These are phyloP conservation scores for Plebejus melissa DNA, from an alignment of 2,888 invertebrate genomes.

Conservation along the genomic window DNA sequence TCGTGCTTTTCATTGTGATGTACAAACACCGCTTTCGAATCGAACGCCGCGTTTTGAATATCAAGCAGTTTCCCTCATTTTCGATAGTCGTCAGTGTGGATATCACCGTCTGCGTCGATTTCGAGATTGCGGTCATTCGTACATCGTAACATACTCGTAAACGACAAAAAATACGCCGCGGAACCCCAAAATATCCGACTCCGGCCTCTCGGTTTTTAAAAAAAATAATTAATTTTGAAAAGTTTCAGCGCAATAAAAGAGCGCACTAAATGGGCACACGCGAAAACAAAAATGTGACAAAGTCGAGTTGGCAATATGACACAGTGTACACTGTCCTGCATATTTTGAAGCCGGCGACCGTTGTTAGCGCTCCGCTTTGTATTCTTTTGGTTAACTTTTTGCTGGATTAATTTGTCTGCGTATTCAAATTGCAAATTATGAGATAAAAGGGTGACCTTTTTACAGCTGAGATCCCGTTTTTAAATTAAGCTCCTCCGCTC, in stretches of 20 bases:
- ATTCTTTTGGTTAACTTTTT: slow-evolving; percentile 68
- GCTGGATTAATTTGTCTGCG: slow-evolving; percentile 73
- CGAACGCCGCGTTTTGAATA: slow-evolving; percentile 68
- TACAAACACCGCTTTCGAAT: slow-evolving; percentile 73
- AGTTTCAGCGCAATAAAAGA: slow-evolving; percentile 33
- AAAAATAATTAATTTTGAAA: slow-evolving; percentile 33
- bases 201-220: not conserved
- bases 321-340: slow-evolving; percentile 53
- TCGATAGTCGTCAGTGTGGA: slow-evolving; percentile 38
- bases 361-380: slow-evolving; percentile 57
- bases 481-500: slow-evolving; percentile 32
- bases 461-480: slow-evolving; percentile 44
- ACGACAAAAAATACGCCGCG: slow-evolving; percentile 32
- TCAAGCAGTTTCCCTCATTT: slow-evolving; percentile 43
- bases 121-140: not conserved
- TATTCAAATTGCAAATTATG: slow-evolving; percentile 75
- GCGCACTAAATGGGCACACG: slow-evolving; percentile 35
- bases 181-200: slow-evolving; percentile 30
- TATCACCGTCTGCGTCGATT: slow-evolving; percentile 25
- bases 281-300: slow-evolving; percentile 44
- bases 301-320: slow-evolving; percentile 43
- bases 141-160: not conserved
- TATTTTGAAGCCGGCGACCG: slow-evolving; percentile 54
- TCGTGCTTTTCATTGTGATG: slow-evolving; percentile 76
- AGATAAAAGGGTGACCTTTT: slow-evolving; percentile 67